Evolutionary conservation across 2,888 invertebrate species (phyloP).

Genomic region (Exephanes ischioxanthus): DNA sequence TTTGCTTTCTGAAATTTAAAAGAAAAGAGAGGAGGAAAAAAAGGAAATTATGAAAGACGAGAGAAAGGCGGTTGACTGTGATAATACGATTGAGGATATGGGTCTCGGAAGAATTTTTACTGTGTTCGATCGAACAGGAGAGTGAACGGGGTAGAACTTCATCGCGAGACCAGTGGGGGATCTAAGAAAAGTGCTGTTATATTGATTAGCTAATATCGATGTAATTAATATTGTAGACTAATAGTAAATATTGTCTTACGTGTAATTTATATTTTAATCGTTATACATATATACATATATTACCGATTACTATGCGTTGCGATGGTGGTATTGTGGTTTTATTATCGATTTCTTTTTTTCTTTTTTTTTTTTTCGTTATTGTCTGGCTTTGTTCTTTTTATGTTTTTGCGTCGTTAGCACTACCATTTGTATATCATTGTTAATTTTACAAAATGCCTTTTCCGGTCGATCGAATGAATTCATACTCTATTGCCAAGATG

Average conservation of each 20-base stretch:
- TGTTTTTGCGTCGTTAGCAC: constrained; percentile 36
- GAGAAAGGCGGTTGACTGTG: constrained; percentile 80
- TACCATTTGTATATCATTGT: constrained; percentile 19
- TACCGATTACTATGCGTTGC: constrained; percentile 49
- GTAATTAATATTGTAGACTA: constrained; percentile 70
- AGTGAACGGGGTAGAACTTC: constrained; percentile 67
- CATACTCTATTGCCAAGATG: constrained; percentile 6
- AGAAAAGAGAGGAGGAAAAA: constrained; percentile 32
- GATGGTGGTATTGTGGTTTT: constrained; percentile 56
- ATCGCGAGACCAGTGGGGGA: constrained; percentile 71
- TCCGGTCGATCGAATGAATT: constrained; percentile 24
- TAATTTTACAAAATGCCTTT: constrained; percentile 29
- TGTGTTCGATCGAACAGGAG: background rate
- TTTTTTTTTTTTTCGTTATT: constrained; percentile 11
- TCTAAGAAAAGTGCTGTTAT: constrained; percentile 79
- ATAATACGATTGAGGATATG: constrained; percentile 79
- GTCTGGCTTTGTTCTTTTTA: constrained; percentile 45
- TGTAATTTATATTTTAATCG: constrained; percentile 66
- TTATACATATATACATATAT: constrained; percentile 58
- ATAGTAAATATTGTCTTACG: constrained; percentile 67
- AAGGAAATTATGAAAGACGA: constrained; percentile 66
- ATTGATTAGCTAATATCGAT: constrained; percentile 78
- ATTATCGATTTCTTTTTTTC: constrained; percentile 43
- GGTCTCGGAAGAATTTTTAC: constrained; percentile 68
- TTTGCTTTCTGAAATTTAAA: constrained; percentile 37